Evolutionary conservation across 2,797 vertebrate species (phyloP).

Genomic region (Pipistrellus nathusii): DNA sequence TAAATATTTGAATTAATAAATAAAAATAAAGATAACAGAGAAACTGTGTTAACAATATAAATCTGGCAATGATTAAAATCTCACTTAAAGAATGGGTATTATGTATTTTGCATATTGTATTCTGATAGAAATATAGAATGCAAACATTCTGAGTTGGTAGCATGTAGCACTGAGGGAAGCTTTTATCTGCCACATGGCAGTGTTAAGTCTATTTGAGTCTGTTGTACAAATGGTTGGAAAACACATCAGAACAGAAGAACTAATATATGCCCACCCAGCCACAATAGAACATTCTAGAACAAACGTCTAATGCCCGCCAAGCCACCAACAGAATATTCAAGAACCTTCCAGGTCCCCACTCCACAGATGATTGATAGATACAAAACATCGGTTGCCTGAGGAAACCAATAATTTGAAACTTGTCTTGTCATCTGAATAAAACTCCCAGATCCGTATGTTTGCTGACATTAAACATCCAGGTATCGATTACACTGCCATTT

Average conservation of each 20-base stretch:
- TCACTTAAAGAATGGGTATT: not conserved
- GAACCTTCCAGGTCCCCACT: not conserved
- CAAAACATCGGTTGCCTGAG: not conserved
- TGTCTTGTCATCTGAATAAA: conserved; percentile 4
- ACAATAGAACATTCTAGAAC: not conserved
- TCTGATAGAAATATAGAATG: not conserved
- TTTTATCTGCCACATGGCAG: not conserved
- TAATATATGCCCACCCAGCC: not conserved
- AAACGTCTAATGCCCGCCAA: not conserved
- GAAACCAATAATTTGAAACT: conserved; percentile 9
- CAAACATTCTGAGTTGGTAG: not conserved
- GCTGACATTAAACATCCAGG: conserved; percentile 65
- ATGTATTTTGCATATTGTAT: not conserved
- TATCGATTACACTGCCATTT: conserved; percentile 62
- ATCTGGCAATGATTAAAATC: not conserved
- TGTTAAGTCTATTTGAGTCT: not conserved
- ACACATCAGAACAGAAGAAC: not conserved
- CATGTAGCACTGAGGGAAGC: not conserved
- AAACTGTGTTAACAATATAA: not conserved
- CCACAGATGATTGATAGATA: not conserved
- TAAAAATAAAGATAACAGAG: not conserved
- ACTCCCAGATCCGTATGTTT: not conserved
- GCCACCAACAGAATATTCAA: not conserved
- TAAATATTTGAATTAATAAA: not conserved
- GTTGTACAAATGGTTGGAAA: not conserved